A percentile compares a stretch with the other conserved stretches of the same genome.
phyloP scores from a whole-genome alignment of 53 echinoderm and acorn worm species.

The Holothuria leucospilota region DNA sequence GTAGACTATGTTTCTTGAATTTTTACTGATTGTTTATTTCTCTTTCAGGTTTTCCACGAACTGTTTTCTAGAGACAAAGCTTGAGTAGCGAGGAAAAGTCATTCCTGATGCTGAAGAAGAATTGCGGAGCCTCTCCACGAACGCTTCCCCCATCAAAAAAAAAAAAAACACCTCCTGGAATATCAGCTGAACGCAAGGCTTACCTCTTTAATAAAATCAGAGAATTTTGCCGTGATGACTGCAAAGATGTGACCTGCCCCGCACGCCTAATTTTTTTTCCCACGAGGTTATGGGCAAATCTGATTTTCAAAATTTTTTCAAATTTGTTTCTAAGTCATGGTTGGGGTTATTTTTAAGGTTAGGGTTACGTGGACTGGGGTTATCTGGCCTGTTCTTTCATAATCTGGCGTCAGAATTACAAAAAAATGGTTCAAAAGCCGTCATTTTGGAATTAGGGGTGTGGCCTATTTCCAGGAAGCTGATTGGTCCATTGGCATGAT shows the following conservation, averaged over 20 bases:
- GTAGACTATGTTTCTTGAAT: not conserved
- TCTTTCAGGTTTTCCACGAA: constrained; percentile 35
- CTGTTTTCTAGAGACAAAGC: not conserved
- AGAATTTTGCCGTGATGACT: not conserved
- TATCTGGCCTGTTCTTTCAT: no score
- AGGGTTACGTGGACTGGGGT: no score
- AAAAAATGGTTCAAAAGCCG: no score
- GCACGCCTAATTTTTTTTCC: no score
- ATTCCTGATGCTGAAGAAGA: not conserved
- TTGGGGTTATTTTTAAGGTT: no score
- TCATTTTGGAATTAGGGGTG: no score
- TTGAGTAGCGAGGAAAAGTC: not conserved
- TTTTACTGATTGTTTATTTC: not conserved
- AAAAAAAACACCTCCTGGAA: constrained; percentile 8
- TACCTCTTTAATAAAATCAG: not conserved
- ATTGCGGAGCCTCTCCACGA: not conserved
- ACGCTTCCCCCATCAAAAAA: not conserved
- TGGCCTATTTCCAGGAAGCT: no score
- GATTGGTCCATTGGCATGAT: no score
- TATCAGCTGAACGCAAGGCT: not conserved
- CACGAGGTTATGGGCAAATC: no score
- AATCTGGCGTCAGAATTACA: no score
- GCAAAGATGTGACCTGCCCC: not conserved
- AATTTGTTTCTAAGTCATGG: no score
- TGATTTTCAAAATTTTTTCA: no score